A percentile compares a stretch with the other conserved stretches of the same genome.
Conservation (phyloP, 1,140 invertebrate genomes). For the Zophobas atratus region DNA sequence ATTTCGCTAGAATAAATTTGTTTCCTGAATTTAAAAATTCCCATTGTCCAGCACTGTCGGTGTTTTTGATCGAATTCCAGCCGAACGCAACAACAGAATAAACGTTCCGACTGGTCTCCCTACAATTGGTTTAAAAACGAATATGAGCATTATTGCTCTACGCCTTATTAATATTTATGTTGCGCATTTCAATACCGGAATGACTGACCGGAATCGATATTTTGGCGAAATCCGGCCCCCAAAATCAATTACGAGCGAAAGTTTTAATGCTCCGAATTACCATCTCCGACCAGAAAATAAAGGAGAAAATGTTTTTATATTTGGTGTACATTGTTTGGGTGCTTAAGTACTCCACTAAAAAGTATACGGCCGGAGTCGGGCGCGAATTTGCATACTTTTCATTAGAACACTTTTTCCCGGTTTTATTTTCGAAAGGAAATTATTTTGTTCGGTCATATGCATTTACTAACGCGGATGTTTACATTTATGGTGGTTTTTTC, state of each 20-base stretch:
- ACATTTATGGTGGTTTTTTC: constrained; percentile 27
- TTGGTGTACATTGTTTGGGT: constrained; percentile 14
- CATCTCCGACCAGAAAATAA: neutral
- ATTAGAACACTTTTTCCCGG: constrained; percentile 19
- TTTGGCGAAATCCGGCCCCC: neutral
- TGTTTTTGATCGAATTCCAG: too few species aligned
- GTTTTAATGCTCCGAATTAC: constrained; percentile 1
- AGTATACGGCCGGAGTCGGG: constrained; percentile 14
- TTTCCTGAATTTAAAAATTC: too few species aligned
- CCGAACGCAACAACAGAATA: too few species aligned
- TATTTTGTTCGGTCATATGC: constrained; percentile 30
- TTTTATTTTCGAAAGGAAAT: constrained; percentile 17
- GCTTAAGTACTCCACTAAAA: constrained; percentile 23
- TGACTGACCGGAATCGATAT: neutral
- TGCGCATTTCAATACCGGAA: too few species aligned
- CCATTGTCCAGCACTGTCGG: too few species aligned
- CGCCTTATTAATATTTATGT: too few species aligned
- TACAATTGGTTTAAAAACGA: too few species aligned
- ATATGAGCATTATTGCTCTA: too few species aligned
- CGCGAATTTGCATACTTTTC: constrained; percentile 29
- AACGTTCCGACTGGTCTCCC: too few species aligned
- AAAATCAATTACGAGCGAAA: neutral
- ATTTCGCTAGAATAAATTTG: too few species aligned
- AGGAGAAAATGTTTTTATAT: constrained; percentile 16
- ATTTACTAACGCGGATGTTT: constrained; percentile 12